Percentiles rank a stretch among this genome's conserved stretches.
phyloP scores from a whole-genome alignment of 1,140 invertebrate genomes.

The Rhyzopertha dominica region DNA sequence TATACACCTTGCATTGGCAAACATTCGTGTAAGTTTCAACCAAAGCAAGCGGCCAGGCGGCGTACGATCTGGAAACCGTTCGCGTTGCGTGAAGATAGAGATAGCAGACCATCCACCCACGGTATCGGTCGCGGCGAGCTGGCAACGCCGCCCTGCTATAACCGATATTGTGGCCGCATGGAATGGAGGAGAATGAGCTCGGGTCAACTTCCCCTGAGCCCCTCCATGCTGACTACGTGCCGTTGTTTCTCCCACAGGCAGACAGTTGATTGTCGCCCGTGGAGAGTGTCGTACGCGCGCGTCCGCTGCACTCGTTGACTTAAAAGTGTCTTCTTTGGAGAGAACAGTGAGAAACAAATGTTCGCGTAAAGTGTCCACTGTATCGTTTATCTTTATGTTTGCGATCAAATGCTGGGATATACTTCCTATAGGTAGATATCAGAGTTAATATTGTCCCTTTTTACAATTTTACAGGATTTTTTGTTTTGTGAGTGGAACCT shows the following conservation, averaged over 20 bases:
- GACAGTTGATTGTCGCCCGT: constrained; percentile 34
- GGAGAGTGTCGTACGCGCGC: constrained; percentile 19
- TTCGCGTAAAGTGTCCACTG: constrained; percentile 17
- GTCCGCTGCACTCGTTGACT: no score
- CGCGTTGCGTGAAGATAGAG: constrained; percentile 26
- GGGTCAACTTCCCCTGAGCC: constrained; percentile 39
- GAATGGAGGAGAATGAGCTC: constrained; percentile 42
- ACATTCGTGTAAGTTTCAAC: constrained; percentile 10
- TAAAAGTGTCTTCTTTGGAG: constrained; percentile 6
- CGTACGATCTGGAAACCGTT: constrained; percentile 3
- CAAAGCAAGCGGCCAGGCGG: not conserved
- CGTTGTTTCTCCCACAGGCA: constrained; percentile 33
- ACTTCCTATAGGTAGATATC: constrained; percentile 45
- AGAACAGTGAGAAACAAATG: constrained; percentile 15
- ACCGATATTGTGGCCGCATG: constrained; percentile 46
- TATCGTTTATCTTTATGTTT: constrained; percentile 41
- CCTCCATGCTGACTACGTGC: constrained; percentile 30
- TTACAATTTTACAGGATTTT: constrained; percentile 13
- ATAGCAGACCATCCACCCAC: constrained; percentile 33
- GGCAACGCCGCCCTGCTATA: constrained; percentile 30
- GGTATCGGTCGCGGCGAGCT: constrained; percentile 27
- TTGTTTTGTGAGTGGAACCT: no score
- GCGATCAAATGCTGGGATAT: constrained; percentile 47
- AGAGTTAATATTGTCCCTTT: constrained; percentile 16
- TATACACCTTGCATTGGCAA: constrained; percentile 18